phyloP scores from a whole-genome alignment of 2,888 invertebrate species.

The Taphrorychus bicolor region DNA sequence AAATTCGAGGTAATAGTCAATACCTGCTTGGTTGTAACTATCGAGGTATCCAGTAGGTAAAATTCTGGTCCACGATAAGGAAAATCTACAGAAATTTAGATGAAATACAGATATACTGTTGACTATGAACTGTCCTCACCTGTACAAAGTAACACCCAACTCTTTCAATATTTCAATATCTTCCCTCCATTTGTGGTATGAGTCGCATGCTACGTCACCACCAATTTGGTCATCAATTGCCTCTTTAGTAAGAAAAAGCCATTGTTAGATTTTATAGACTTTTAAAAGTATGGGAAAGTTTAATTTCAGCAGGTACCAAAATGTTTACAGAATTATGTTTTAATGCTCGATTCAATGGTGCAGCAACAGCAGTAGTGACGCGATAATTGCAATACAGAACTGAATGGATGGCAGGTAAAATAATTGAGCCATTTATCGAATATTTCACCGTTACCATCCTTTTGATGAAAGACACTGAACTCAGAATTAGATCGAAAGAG shows the following conservation, averaged over 20 bases:
- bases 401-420: too few relatives aligned
- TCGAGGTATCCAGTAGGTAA: conserved; percentile 66
- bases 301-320: too few relatives aligned
- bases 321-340: too few relatives aligned
- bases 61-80: conserved; percentile 50
- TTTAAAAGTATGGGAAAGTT: background rate
- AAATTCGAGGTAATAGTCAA: conserved; percentile 42
- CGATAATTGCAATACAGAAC: too few relatives aligned
- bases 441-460: too few relatives aligned
- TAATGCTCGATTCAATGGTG: too few relatives aligned
- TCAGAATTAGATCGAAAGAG: too few relatives aligned
- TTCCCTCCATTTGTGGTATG: conserved; percentile 69
- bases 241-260: background rate
- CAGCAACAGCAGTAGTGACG: too few relatives aligned
- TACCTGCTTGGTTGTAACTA: conserved; percentile 60
- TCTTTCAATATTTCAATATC: conserved; percentile 67
- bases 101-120: background rate
- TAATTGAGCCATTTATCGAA: too few relatives aligned
- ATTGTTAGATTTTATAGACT: too few relatives aligned
- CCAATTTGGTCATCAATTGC: conserved; percentile 57
- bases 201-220: conserved; percentile 71
- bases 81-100: conserved; percentile 50
- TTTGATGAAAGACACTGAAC: too few relatives aligned
- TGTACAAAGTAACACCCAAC: conserved; percentile 65
- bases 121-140: conserved; percentile 19